Conservation (phyloP, 2,888 invertebrate species). For the Cephus rjabovi region DNA sequence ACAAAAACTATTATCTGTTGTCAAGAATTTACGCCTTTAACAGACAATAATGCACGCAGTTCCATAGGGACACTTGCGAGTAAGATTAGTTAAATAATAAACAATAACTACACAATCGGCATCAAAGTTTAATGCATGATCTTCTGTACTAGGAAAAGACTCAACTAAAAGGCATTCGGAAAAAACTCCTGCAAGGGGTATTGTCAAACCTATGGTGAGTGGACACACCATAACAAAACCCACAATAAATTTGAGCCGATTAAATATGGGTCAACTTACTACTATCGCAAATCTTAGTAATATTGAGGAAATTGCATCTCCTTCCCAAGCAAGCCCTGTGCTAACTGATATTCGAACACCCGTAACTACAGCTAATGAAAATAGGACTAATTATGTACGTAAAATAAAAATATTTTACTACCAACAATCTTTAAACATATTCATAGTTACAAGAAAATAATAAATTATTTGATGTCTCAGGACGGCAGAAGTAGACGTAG, state of each 20-base stretch:
- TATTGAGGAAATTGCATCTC: slow-evolving; percentile 47
- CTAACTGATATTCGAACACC: slow-evolving; percentile 9
- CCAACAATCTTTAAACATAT: not conserved
- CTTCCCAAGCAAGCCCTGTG: slow-evolving; percentile 36
- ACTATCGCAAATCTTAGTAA: slow-evolving; percentile 45
- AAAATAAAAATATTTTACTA: not conserved
- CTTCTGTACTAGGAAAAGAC: slow-evolving; percentile 41
- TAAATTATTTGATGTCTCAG: slow-evolving; percentile 28
- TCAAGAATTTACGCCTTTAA: slow-evolving; percentile 39
- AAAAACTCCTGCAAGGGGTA: slow-evolving; percentile 58
- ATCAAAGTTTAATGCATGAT: too few relatives aligned
- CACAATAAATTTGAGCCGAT: slow-evolving; percentile 59
- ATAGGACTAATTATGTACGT: slow-evolving; percentile 36
- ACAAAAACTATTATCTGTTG: slow-evolving; percentile 52
- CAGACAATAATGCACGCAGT: not conserved
- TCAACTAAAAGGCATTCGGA: slow-evolving; percentile 43
- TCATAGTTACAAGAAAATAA: not conserved
- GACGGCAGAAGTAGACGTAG: slow-evolving; percentile 37
- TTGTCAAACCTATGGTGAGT: slow-evolving; percentile 63
- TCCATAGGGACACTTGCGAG: not conserved
- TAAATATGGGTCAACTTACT: slow-evolving; percentile 54
- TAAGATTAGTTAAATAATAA: not conserved
- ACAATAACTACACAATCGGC: too few relatives aligned
- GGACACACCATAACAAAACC: slow-evolving; percentile 63
- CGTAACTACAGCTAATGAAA: slow-evolving; percentile 7